Evolutionary conservation across 2,888 invertebrate genomes (phyloP).

Genomic region (Strigamia transsilvanica): DNA sequence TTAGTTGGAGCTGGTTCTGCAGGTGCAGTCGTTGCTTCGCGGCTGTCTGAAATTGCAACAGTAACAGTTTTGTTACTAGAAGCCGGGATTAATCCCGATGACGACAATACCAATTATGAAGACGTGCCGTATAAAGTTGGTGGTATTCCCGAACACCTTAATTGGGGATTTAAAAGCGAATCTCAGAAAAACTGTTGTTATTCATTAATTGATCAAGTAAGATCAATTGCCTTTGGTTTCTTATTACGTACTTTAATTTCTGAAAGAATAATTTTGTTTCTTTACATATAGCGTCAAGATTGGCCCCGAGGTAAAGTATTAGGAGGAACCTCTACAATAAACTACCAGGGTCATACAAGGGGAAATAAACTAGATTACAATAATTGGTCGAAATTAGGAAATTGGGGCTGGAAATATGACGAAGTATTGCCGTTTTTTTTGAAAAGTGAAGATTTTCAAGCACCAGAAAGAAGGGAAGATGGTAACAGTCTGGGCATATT

Average conservation of each 20-base stretch:
- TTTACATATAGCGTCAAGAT: slow-evolving; percentile 68
- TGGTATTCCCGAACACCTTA: slow-evolving; percentile 36
- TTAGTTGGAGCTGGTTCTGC: slow-evolving; percentile 50
- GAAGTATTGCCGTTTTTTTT: slow-evolving; percentile 66
- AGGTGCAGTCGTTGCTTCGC: slow-evolving; percentile 46
- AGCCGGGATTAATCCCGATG: slow-evolving; percentile 60
- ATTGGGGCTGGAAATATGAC: slow-evolving; percentile 64
- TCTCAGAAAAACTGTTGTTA: slow-evolving; percentile 51
- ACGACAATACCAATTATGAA: slow-evolving; percentile 33
- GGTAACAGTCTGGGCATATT: background rate
- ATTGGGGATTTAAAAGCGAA: slow-evolving; percentile 47
- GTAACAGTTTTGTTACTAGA: slow-evolving; percentile 61
- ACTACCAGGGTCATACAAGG: slow-evolving; percentile 68
- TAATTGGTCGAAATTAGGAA: slow-evolving; percentile 71
- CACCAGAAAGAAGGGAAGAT: slow-evolving; percentile 50
- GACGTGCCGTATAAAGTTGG: slow-evolving; percentile 50
- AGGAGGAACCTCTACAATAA: slow-evolving; percentile 79
- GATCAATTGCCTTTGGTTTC: background rate
- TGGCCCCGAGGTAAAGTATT: slow-evolving; percentile 78
- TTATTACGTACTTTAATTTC: no score
- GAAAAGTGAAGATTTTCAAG: slow-evolving; percentile 66
- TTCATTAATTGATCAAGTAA: slow-evolving; percentile 26
- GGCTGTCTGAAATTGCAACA: slow-evolving; percentile 3
- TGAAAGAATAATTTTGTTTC: background rate
- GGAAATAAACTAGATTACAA: slow-evolving; percentile 77